A percentile compares a stretch with the other conserved stretches of the same genome.
These are phyloP conservation scores for Bunonema sp. DNA, from an alignment of 2,888 invertebrate species.

Conservation along the genomic window DNA sequence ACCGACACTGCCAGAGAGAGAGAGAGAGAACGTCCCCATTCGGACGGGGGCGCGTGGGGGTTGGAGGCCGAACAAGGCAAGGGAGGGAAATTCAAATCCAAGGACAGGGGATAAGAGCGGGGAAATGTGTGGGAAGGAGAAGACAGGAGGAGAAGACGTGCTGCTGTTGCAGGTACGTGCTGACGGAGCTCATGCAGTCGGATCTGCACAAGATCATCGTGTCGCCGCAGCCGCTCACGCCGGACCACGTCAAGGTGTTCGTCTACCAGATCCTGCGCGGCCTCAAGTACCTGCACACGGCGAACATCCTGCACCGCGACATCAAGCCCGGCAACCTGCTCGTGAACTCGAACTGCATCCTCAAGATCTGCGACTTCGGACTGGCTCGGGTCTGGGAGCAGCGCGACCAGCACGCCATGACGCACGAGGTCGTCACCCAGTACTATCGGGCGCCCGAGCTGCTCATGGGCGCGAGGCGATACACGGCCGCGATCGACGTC, in stretches of 20 bases:
- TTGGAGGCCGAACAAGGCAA: no score
- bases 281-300: slow-evolving; percentile 92
- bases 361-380: slow-evolving; percentile 99
- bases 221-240: slow-evolving; percentile 90
- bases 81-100: neutral
- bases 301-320: slow-evolving; percentile 89
- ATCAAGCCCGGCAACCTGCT: slow-evolving; percentile 96
- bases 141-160: neutral
- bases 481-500: slow-evolving; percentile 86
- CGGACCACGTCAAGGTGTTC: slow-evolving; percentile 99
- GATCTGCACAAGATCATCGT: slow-evolving; percentile 99
- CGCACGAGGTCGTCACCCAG: slow-evolving; percentile 98
- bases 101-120: neutral
- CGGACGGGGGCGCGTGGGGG: no score
- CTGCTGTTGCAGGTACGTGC: slow-evolving; percentile 74
- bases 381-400: slow-evolving; percentile 91
- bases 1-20: no score
- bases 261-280: slow-evolving; percentile 98
- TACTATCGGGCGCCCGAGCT: slow-evolving; percentile 98
- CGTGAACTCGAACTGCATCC: slow-evolving; percentile 95
- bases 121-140: no score
- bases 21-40: no score
- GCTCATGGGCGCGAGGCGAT: slow-evolving; percentile 82
- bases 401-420: slow-evolving; percentile 82
- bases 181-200: slow-evolving; percentile 95